These are phyloP conservation scores for Amniataba percoides DNA, from an alignment of 2,797 vertebrate species.

Conservation along the genomic window DNA sequence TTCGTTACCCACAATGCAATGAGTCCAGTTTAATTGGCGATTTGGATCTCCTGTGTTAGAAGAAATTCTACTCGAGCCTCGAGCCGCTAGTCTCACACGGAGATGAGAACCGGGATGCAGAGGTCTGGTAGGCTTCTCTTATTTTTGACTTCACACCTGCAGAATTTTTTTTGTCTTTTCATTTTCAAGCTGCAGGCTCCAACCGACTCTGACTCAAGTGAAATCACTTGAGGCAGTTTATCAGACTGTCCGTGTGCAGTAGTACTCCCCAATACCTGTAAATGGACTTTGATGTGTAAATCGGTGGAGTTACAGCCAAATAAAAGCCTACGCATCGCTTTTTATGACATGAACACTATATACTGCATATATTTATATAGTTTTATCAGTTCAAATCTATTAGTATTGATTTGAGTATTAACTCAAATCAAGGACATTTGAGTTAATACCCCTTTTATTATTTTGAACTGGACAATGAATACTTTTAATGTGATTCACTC, in stretches of 20 bases:
- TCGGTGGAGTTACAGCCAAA: neutral
- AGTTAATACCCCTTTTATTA: neutral
- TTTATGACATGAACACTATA: too few species aligned
- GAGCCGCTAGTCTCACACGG: neutral
- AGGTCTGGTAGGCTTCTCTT: neutral
- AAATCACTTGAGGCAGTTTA: neutral
- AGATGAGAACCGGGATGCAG: neutral
- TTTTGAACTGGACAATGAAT: conserved; percentile 2
- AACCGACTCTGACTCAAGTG: neutral
- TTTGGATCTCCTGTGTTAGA: neutral
- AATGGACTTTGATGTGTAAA: too few species aligned
- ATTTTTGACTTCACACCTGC: neutral
- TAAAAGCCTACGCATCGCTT: too few species aligned
- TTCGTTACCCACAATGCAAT: too few species aligned
- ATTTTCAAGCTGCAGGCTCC: neutral
- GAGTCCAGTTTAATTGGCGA: neutral
- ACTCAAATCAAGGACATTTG: neutral
- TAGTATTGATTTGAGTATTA: too few species aligned
- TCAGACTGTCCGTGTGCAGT: neutral
- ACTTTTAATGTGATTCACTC: neutral
- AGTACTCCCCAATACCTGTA: too few species aligned
- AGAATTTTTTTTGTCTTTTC: too few species aligned
- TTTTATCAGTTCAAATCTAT: too few species aligned
- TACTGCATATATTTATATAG: neutral
- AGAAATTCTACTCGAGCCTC: too few species aligned